phyloP scores from a whole-genome alignment of 1,140 invertebrate species.

The Yoshiicerus persimilis region DNA sequence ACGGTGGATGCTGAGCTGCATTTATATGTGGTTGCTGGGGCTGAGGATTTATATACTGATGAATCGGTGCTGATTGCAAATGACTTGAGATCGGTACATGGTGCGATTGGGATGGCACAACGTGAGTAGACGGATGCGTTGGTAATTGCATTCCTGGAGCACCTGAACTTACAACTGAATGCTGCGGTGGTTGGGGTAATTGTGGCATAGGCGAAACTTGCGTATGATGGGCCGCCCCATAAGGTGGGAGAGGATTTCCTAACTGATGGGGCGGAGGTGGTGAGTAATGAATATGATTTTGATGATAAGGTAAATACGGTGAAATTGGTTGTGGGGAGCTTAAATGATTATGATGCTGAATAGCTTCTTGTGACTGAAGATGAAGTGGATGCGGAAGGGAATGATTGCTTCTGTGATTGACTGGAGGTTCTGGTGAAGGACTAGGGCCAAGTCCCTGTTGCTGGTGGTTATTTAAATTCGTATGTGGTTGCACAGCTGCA shows the following conservation, averaged over 20 bases:
- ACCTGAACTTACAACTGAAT: not conserved
- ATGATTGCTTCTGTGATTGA: not conserved
- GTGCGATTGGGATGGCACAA: not conserved
- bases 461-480: not conserved
- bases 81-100: constrained; percentile 12
- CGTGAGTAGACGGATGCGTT: not conserved
- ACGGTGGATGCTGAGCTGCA: constrained; percentile 27
- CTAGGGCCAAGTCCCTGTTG: not conserved
- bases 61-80: not conserved
- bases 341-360: constrained; percentile 5
- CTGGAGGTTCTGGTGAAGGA: not conserved
- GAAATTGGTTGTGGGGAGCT: not conserved
- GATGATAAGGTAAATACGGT: constrained; percentile 26
- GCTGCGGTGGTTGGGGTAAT: not conserved
- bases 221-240: not conserved
- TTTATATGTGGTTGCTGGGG: not conserved
- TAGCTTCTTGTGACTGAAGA: not conserved
- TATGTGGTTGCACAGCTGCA: not conserved
- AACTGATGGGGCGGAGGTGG: not conserved
- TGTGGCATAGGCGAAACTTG: not conserved
- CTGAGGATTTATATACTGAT: not conserved
- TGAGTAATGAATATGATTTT: constrained; percentile 15
- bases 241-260: not conserved
- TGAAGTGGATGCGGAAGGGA: constrained; percentile 21
- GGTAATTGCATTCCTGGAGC: constrained; percentile 5